Evolutionary conservation across 2,888 invertebrate genomes (phyloP), one percentile per base, ranked within the genome.

Genomic region (Eristalis arbustorum): DNA sequence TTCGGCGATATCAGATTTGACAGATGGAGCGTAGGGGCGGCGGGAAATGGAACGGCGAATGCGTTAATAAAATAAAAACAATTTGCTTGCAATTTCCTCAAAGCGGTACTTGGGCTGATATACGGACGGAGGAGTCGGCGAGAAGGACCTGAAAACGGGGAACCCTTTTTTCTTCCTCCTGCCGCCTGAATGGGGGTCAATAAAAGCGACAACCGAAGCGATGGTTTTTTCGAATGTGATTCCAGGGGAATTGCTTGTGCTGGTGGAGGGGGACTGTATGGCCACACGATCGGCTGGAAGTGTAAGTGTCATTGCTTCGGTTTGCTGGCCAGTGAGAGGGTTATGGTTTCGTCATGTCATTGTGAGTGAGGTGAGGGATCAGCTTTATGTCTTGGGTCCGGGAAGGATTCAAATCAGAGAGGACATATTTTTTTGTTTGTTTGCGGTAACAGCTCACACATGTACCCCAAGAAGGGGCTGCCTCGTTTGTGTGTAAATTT

Each of bases 11-110:
- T 81, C 68, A 77, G 76, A 84, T 77, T 64, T 76, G 42, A 42
- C 23, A 68, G 64, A 56, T 25, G 22, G 31, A 28, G 34, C 22
- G 63, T 3, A 49, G 22, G 14, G 25, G 34, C 22, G 63, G 10
- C 49, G 22, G 14, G 25, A 25, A 28, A 22, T 49, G 49, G 49
- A 49, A 66, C 42, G 73, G 37, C 37, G 73, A 79, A 79, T 73
- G 72, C 73, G 80, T 80, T 80, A 73, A 80, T 74, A 80, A 80
- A 80, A 80, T 80, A 80, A 73, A 80, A 80, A 74, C 80, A 80
- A 80, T 80, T 80, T 80, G 80, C 68, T 80, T 68, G 73, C 80
- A 73, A 80, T 80, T 80, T 80, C 80, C 80, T 80, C 68, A 80
- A 62, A 80, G 80, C 68, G 80, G 73, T 80, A 37, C 68, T 73